Evolutionary conservation across 2,113 vertebrate species (phyloP), one percentile per base, ranked within the genome.

Genomic region (Isichthys henryi): DNA sequence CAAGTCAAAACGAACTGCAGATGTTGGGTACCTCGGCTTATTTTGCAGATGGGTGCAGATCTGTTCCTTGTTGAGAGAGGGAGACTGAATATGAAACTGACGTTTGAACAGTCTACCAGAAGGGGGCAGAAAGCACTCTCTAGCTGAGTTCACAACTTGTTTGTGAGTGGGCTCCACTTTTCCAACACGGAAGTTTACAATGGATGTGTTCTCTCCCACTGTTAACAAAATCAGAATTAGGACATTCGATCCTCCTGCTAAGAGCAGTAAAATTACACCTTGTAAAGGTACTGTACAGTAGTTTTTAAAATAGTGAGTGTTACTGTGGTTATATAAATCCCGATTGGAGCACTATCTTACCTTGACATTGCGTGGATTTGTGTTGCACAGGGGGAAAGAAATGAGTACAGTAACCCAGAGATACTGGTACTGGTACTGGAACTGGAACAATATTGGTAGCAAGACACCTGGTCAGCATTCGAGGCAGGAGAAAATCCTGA

Each of bases 401-500:
- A 21, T 93, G 92, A 2, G 92, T 66, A 21, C 89, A 39, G 0
- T 3, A 39, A 9, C 92, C 89, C 88, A 85, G 86, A 27, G 92
- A 90, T 88, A 89, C 89, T 19, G 23, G 74, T 88, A 89, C 89
- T 17, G 21, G 70, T 15, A n/a, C 45, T 39, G 58, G 56, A 0
- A 77, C 80, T 27, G 58, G 91, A 6, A 89, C 43, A 0, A 10
- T 86, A 48, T 88, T 39, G 17, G 21, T 66, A 23, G 84, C 84
- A 46, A 89, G 92, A 85, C 88, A 90, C 90, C 17, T 90, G 9
- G 92, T 58, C 82, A 91, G 92, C 50, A 93, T 92, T 66, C 90
- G 89, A n/a, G 95, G 95, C 89, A 96, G 94, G 90, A 96, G 92
- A 89, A 96, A 95, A 88, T 96, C 95, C 95, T 95, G 88, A 27